phyloP scores from a whole-genome alignment of 2,113 vertebrate genomes.

The Nothocercus julius region DNA sequence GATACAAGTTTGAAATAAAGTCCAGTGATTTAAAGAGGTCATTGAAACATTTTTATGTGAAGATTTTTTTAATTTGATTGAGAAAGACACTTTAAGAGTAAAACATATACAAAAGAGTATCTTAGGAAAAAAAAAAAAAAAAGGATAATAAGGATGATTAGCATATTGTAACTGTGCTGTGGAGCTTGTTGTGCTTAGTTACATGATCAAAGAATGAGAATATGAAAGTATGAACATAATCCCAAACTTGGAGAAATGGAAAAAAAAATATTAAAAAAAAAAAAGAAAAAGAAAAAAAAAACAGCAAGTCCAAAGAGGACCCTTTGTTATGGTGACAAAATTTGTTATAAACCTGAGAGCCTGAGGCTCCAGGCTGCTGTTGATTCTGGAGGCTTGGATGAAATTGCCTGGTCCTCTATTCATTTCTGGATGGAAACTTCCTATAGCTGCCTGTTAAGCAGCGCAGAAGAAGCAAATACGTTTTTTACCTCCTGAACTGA shows the following conservation, averaged over 20 bases:
- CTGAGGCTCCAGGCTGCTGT: background rate
- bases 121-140: background rate
- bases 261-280: background rate
- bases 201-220: background rate
- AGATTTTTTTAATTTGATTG: background rate
- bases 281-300: too few relatives aligned
- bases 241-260: background rate
- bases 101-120: background rate
- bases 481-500: background rate
- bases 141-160: background rate
- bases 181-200: background rate
- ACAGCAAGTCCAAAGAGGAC: background rate
- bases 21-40: background rate
- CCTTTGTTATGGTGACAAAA: background rate
- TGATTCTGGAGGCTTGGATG: background rate
- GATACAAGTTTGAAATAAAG: background rate
- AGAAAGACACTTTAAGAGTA: background rate
- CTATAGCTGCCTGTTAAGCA: background rate
- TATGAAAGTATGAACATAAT: background rate
- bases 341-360: background rate
- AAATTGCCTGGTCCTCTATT: background rate
- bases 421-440: background rate
- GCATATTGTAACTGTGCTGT: background rate
- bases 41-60: background rate
- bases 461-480: background rate